Conservation (phyloP, 2,797 vertebrate species). For the Crocodylus rhombifer region DNA sequence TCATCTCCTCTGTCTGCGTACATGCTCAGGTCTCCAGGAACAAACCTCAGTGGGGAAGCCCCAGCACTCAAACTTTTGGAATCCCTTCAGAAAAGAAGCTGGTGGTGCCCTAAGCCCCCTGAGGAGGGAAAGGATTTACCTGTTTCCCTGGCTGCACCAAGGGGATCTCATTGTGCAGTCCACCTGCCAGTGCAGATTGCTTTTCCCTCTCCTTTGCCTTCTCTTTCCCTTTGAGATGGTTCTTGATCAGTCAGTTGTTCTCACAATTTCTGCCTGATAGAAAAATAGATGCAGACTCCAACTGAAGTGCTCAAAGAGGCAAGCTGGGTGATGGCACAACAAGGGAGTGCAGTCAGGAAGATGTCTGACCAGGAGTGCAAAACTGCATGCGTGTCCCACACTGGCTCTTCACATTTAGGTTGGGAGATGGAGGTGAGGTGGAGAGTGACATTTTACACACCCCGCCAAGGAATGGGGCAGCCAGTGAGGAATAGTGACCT, state of each 20-base stretch:
- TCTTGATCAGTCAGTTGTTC: background rate
- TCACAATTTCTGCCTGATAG: background rate
- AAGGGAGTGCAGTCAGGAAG: background rate
- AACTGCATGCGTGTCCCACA: background rate
- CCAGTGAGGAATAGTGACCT: background rate
- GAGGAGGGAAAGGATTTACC: background rate
- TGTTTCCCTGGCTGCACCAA: background rate
- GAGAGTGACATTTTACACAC: background rate
- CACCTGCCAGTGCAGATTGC: background rate
- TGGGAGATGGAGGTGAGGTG: no score
- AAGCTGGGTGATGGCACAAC: background rate
- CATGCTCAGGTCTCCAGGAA: background rate
- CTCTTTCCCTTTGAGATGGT: background rate
- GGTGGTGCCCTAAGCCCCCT: rapidly evolving
- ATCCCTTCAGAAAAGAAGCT: background rate
- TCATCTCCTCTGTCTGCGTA: background rate
- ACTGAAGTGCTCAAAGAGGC: background rate
- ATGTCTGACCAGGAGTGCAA: no score
- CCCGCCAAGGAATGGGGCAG: no score
- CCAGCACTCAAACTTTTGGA: background rate
- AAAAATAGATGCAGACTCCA: background rate
- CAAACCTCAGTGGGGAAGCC: rapidly evolving
- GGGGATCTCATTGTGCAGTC: background rate
- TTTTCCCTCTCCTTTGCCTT: background rate
- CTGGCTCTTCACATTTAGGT: background rate